phyloP scores from a whole-genome alignment of 2,797 vertebrate species.

The Todus mexicanus region DNA sequence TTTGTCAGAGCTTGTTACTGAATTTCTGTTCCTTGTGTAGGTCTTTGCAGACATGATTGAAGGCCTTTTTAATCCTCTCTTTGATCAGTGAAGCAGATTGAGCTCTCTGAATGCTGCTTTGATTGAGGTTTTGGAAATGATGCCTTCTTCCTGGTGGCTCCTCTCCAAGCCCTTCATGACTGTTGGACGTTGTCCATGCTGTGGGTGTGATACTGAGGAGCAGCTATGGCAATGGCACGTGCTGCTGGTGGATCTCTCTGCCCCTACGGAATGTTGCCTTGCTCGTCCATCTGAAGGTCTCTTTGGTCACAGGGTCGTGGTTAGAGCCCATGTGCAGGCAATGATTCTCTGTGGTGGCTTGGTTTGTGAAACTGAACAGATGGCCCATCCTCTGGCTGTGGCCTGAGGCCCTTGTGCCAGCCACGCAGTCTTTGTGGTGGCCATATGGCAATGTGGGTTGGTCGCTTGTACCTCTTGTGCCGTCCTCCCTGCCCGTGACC shows the following conservation, averaged over 20 bases:
- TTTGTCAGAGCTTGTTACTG: neutral
- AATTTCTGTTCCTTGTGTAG: neutral
- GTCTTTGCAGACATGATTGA: neutral
- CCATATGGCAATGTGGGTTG: neutral
- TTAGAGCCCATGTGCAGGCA: rapidly evolving
- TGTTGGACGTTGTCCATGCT: rapidly evolving
- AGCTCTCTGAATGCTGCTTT: neutral
- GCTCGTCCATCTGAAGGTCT: rapidly evolving
- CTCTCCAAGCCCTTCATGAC: neutral
- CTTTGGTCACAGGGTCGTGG: rapidly evolving
- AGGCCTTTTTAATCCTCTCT: neutral
- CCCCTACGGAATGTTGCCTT: neutral
- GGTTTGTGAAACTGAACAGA: neutral
- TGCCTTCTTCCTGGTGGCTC: neutral
- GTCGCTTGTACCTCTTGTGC: neutral
- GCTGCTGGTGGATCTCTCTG: neutral
- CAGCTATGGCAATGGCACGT: rapidly evolving
- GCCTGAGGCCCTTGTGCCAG: neutral
- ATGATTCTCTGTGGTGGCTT: neutral
- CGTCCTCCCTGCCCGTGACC: neutral
- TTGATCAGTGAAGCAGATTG: neutral
- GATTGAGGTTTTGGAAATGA: neutral
- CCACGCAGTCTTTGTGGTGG: rapidly evolving
- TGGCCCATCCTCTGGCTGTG: neutral
- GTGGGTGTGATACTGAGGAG: neutral